Conservation (phyloP, 2,113 vertebrate species). For the Saccopteryx bilineata region DNA sequence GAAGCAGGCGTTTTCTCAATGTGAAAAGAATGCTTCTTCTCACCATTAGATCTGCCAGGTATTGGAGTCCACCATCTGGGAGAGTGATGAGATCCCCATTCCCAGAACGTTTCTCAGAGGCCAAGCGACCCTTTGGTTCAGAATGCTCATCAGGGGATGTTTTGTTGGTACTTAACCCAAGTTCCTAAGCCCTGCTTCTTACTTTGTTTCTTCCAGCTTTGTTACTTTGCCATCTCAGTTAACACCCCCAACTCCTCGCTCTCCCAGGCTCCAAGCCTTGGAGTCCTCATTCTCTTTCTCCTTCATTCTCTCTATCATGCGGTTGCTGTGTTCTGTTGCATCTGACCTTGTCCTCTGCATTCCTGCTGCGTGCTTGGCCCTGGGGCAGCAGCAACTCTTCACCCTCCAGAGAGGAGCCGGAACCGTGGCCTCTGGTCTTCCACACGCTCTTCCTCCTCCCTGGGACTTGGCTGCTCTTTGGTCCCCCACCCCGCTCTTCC, state of each 20-base stretch:
- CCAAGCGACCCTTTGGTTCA: background rate
- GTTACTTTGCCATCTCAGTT: accelerated
- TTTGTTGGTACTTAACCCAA: background rate
- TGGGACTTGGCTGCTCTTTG: no score
- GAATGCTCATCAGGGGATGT: no score
- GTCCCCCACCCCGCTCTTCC: background rate
- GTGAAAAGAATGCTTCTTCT: background rate
- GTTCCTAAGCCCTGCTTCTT: background rate
- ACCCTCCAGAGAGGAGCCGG: background rate
- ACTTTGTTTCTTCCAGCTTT: background rate
- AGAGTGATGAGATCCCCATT: background rate
- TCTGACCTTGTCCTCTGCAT: no score
- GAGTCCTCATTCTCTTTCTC: no score
- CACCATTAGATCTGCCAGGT: background rate
- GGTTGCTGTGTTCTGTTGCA: accelerated
- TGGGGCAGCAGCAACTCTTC: background rate
- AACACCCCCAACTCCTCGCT: accelerated
- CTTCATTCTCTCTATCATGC: accelerated
- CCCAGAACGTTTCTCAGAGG: background rate
- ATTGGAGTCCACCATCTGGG: background rate
- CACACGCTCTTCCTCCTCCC: background rate
- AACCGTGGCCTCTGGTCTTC: background rate
- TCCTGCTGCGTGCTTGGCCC: background rate
- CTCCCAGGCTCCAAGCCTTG: accelerated
- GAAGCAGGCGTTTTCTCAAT: background rate